Conservation (phyloP, 2,888 invertebrate genomes). For the Cosmopolites sordidus region DNA sequence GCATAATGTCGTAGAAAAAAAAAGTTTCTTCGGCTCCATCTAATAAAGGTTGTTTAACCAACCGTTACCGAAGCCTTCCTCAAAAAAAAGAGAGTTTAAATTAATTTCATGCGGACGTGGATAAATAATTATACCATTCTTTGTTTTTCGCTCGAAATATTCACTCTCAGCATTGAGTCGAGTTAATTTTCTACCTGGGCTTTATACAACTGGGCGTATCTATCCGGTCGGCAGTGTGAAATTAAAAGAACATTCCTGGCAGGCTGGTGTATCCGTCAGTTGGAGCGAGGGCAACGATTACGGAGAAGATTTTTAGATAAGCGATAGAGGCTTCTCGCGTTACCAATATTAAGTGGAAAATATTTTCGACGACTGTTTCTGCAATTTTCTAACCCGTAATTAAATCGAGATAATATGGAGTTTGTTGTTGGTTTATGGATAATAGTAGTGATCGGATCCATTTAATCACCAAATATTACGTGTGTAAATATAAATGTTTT, state of each 20-base stretch:
- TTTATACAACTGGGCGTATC: not conserved
- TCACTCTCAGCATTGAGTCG: not conserved
- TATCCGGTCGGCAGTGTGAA: conserved; percentile 4
- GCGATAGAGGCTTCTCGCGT: not conserved
- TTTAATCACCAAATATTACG: too few relatives aligned
- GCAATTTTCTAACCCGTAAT: too few relatives aligned
- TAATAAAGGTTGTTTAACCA: too few relatives aligned
- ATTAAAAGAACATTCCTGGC: conserved; percentile 5
- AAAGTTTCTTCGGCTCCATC: too few relatives aligned
- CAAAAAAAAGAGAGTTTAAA: not conserved
- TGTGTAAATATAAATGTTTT: too few relatives aligned
- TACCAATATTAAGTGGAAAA: not conserved
- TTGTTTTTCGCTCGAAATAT: not conserved
- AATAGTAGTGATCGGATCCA: too few relatives aligned
- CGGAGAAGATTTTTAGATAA: not conserved
- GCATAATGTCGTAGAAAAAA: too few relatives aligned
- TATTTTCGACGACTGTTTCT: too few relatives aligned
- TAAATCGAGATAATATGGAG: too few relatives aligned
- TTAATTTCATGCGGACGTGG: not conserved
- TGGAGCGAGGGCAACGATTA: not conserved
- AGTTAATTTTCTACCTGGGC: not conserved
- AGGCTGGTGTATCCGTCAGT: not conserved
- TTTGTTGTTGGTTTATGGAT: too few relatives aligned
- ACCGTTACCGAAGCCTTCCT: too few relatives aligned
- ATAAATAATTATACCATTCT: conserved; percentile 1